Evolutionary conservation across 1,140 invertebrate species (phyloP).

Genomic region (Drosophila sucinea): DNA sequence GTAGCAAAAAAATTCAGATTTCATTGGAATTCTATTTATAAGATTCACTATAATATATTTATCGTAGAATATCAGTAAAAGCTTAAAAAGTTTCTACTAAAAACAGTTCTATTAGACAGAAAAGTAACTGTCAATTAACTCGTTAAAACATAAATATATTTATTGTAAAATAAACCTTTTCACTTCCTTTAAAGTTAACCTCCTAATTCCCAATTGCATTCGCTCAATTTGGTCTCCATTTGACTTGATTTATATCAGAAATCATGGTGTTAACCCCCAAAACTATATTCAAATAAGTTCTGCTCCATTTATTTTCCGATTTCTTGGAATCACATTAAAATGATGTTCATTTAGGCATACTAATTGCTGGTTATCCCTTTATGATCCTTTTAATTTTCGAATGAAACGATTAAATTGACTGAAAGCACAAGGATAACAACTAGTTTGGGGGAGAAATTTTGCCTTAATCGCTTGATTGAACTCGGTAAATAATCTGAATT

Average conservation of each 20-base stretch:
- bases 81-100: too few species aligned
- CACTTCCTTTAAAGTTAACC: background rate
- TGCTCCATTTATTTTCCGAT: constrained; percentile 12
- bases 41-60: too few species aligned
- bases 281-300: constrained; percentile 4
- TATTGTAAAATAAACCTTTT: too few species aligned
- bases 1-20: too few species aligned
- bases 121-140: too few species aligned
- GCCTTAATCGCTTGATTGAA: constrained; percentile 38
- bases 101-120: too few species aligned
- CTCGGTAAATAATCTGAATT: constrained; percentile 23
- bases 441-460: constrained; percentile 12
- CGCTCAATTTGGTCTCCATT: background rate
- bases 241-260: constrained; percentile 3
- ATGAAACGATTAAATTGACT: constrained; percentile 46
- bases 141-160: too few species aligned
- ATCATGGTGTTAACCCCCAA: background rate
- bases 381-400: constrained; percentile 27
- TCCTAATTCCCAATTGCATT: background rate
- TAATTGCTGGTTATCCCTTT: constrained; percentile 29
- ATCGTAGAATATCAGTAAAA: too few species aligned
- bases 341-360: constrained; percentile 32
- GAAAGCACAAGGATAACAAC: constrained; percentile 19
- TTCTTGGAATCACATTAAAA: constrained; percentile 3
- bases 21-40: too few species aligned